Base-by-base conservation (phyloP, 92 coral and sea anemone species). In the Epizoanthus scotinus region DNA sequence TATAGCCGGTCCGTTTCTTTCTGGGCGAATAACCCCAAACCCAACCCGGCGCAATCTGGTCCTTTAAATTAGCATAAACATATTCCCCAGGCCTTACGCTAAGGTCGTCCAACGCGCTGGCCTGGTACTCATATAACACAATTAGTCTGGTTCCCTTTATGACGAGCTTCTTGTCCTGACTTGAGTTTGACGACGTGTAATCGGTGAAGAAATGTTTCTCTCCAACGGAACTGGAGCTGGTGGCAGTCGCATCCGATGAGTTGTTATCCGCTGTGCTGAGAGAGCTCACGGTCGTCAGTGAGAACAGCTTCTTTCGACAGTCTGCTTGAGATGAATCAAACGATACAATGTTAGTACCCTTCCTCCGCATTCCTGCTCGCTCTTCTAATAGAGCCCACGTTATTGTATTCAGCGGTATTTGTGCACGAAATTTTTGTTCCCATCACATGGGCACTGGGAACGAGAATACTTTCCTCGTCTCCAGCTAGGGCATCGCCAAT, bases 1-100 rank as follows among this genome's bases (percentile, higher is more conserved):
- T 90, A 63, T 90, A 92, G 1, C 97, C 97, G 38, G 97, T 90
- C 72, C 91, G 82, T 85, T 86, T 90, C 60, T 86, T 85, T 24
- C 85, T 78, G 1, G 94, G 94, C n/a, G 97, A 92, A 66, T 92
- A 92, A 7, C 91, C 97, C 97, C 97, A 92, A 52, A 88, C 84
- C 91, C 88, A 90, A 3, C 85, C 88, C 3, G 97, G 97, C 22
- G 91, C 94, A 47, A 92, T 83, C 66, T 92, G 97, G 82, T 92
- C 97, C 67, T 92, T 92, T 12, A 92, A 88, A 40, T 92, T 92
- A 21, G 97, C 97, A 70, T 90, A 92, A 55, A 92, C 92, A 50
- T 92, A 92, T 66, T 92, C 94, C 27, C 97, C 97, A 13, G 97
- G 91, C n/a, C 77, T 75, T 10, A 87, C 94, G 26, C 82, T 73